Base-by-base conservation (phyloP, 2,888 invertebrate species). In the Neoitamus cyanurus region DNA sequence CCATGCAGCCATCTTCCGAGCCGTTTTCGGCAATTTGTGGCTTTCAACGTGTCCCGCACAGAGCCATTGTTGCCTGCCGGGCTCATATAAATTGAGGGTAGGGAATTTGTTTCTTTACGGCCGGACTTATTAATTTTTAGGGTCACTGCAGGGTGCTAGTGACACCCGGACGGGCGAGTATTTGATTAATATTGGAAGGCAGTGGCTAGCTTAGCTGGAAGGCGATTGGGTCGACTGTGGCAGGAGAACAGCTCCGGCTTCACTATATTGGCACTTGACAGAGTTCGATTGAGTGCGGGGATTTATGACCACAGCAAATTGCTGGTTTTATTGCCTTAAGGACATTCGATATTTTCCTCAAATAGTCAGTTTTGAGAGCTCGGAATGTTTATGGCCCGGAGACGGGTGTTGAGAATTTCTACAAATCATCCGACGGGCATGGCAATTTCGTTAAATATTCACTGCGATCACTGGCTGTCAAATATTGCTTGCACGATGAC, bases 1-100 rank as follows among this genome's bases (percentile, higher is more conserved):
- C 77, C 77, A 77, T 77, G 28, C 25, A 28, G 77, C 25, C 13
- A 77, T 77, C 37, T 78, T 78, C 28, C 28, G 78, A 42, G 48
- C 46, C n/a, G 78, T 78, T 78, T 78, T 78, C 46, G 31, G 46
- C 78, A 78, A 78, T 78, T 78, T 78, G 78, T 30, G 48, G 78
- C 37, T 78, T 46, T 78, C 31, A 78, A 48, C 46, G 78, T 78
- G 31, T 48, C 46, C 46, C 46, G 30, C 46, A 48, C 46, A 48
- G 20, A 28, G 48, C 48, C 30, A 28, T 48, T 78, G 46, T 78
- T 46, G 78, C 78, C 78, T 28, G 13, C 48, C 30, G 78, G 28
- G 48, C 46, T 78, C n/a, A 46, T n/a, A 46, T 78, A 78, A 78
- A 78, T 78, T 78, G 48, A 30, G 48, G 48, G 46, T 30, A 46